Evolutionary conservation across 1,140 invertebrate genomes (phyloP), one percentile per base, ranked within the genome.

Genomic region (Lordiphosa collinella): DNA sequence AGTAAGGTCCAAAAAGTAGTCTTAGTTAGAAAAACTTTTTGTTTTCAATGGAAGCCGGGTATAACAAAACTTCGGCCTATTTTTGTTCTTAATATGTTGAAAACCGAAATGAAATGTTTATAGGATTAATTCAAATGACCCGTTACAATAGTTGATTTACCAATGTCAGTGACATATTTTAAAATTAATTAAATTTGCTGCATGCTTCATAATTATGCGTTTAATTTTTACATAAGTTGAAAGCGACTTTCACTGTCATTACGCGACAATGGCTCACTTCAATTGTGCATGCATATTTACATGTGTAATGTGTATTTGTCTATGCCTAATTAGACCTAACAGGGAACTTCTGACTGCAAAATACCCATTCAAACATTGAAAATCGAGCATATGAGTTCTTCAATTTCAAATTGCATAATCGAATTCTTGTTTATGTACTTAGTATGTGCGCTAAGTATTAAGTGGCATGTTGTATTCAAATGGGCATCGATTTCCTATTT

Each of bases 331-430:
- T 35, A 35, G 13, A 22, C 40, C 16, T 18, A 43, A 11, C 11
- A 25, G 40, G 9, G 18, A 43, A 22, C 40, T 43, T 41, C 22
- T 41, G 16, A 18, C 22, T 41, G 6, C 12, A 12, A n/a, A 36
- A 12, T n/a, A 22, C 22, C n/a, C 18, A 22, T 18, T 9, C 9
- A 41, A 18, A 18, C 16, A 41, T 43, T 16, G 40, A n/a, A 7
- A 43, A 43, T 10, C 22, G 25, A 43, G 11, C 40, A 43, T 22
- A 25, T 18, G 16, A 52, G 11, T 41, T 52, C 14, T 16, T 31
- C 16, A 18, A 52, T 52, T 52, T 40, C 38, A 52, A 52, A 52
- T 43, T 43, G 40, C 40, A 43, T 40, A 40, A 37, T 52, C 38
- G 40, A 37, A 52, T 52, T 41, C 10, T 52, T 41, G 22, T 31